phyloP scores from a whole-genome alignment of 2,797 vertebrate genomes.

The Bradypodion ventrale region DNA sequence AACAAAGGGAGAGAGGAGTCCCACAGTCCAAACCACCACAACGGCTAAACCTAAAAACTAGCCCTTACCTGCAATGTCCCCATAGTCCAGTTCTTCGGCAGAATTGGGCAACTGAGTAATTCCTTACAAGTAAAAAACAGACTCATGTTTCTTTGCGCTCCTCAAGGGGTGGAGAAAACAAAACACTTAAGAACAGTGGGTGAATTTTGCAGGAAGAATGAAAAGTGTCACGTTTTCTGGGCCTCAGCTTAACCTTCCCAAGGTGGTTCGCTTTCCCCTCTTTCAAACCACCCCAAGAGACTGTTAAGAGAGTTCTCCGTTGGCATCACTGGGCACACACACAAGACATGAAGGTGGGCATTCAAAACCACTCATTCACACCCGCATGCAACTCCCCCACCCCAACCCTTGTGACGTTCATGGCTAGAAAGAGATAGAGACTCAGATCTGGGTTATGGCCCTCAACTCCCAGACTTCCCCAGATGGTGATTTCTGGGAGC shows the following conservation, averaged over 20 bases:
- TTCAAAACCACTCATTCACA: conserved; percentile 71
- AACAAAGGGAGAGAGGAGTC: conserved; percentile 52
- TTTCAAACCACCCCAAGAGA: conserved; percentile 43
- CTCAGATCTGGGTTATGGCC: no score
- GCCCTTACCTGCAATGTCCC: conserved; percentile 83
- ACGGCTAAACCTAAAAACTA: conserved; percentile 72
- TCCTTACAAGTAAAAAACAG: conserved; percentile 85
- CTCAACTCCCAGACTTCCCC: no score
- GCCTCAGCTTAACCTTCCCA: conserved; percentile 48
- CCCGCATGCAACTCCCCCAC: conserved; percentile 72
- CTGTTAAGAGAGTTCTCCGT: conserved; percentile 65
- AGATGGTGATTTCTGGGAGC: no score
- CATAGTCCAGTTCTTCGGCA: conserved; percentile 83
- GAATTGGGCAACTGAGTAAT: conserved; percentile 85
- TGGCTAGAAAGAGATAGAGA: background rate
- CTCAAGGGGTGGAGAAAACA: conserved; percentile 78
- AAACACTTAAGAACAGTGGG: conserved; percentile 78
- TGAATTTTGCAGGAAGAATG: conserved; percentile 50
- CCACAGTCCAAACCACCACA: conserved; percentile 65
- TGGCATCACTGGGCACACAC: conserved; percentile 73
- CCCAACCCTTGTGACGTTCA: conserved; percentile 11
- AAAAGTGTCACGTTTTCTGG: conserved; percentile 69
- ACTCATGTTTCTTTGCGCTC: conserved; percentile 78
- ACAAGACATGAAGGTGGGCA: conserved; percentile 61
- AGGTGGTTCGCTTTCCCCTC: conserved; percentile 45